Evolutionary conservation across 2,797 vertebrate genomes (phyloP), one percentile per base, ranked within the genome.

Genomic region (Agapornis canus): DNA sequence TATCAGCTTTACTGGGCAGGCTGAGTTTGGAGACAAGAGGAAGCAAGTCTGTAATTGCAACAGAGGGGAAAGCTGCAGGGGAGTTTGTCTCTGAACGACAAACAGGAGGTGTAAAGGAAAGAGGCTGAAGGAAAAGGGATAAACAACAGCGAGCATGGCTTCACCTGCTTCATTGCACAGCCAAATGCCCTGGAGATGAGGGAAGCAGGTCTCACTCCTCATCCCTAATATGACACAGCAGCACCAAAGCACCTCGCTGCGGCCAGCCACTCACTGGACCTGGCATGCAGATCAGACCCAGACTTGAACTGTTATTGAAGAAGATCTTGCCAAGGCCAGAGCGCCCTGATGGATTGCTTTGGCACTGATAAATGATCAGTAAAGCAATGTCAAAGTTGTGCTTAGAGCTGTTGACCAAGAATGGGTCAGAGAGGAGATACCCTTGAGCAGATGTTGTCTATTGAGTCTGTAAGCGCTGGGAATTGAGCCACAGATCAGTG

Each of bases 31-130:
- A 81, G 83, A 81, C 35, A 35, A 47, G 80, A 75, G 81, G 89
- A 93, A 94, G 78, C 70, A 32, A 90, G 65, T 1, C 83, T 29
- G 14, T 59, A 64, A 89, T 68, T 78, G 83, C 65, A 4, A 90
- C 92, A 93, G 86, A 96, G 91, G 92, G 94, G 57, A 90, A 96
- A 92, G 73, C 95, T 45, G 91, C 81, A 39, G 91, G 89, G 86
- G 83, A 59, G 86, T 29, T 83, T 17, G 91, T 84, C 81, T 75
- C 57, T 56, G 86, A 73, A 83, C 78, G 91, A 77, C 69, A 82
- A 72, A 82, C 48, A 48, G 77, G 80, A 90, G 89, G 45, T 78
- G 86, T 21, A 37, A 71, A 86, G 65, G 77, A 21, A 25, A 48
- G 52, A 71, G 27, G 64, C 23, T 31, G 42, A 77, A 39, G n/a